Base-by-base conservation (phyloP, 2,888 invertebrate genomes). In the Sthenelais limicola region DNA sequence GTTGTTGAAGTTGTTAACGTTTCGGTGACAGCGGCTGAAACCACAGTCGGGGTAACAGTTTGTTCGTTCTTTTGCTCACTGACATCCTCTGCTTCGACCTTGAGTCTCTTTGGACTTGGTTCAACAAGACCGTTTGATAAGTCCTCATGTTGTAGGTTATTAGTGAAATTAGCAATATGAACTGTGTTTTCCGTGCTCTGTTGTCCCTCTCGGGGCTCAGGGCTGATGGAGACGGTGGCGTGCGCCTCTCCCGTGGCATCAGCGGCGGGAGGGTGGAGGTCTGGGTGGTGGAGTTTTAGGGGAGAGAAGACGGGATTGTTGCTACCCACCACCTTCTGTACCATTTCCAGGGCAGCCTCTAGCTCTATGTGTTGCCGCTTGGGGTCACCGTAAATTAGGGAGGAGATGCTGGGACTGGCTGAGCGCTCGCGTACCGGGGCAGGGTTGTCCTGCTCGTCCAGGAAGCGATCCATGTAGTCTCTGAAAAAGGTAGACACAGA, bases 381-480 rank as follows among this genome's bases (percentile, higher is more conserved):
- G 3, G 86, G 88, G 76, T 89, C 89, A 21, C 88, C 88, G 73
- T 87, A 88, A 4, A 89, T 84, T 15, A 89, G 81, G 15, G 88
- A 88, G 77, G 91, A 91, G 54, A 92, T 90, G 81, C 92, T 92
- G 0, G 93, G 93, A 18, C 93, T 93, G 32, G 93, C 92, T 72
- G 92, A 92, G 30, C 92, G 90, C 70, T 87, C 85, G 26, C 84
- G 72, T 24, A 79, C 72, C 5, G 51, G 74, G 38, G 77, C 62
- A 18, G 77, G 79, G 73, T 77, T 82, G 73, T 89, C 88, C 86
- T 94, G 94, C 84, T 96, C 95, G 74, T 86, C 86, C 81, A 96
- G 89, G 88, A 96, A 96, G 81, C 95, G 91, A 85, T 96, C 96
- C 95, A 96, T 95, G 85, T 95, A 95, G 89, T 96, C 96, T 73